Evolutionary conservation across 2,113 vertebrate genomes (phyloP), one percentile per base, ranked within the genome.

Genomic region (Lathamus discolor): DNA sequence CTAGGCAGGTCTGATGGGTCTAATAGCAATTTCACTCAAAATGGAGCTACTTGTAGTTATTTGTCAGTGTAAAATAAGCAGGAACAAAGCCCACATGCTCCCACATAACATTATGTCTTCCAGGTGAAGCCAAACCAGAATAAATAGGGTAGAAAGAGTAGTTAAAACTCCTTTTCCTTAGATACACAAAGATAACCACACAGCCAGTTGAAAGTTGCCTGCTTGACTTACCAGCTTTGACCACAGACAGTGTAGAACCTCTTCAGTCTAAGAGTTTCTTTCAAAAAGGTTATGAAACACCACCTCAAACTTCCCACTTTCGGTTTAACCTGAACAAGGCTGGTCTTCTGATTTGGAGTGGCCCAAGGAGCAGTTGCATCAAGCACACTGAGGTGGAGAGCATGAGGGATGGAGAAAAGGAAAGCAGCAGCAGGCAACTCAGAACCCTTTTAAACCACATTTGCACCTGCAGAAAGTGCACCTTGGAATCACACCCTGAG

Each of bases 371-470:
- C 2, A 27, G 22, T 8, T 61, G 22, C 44, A 49, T 24, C 20
- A 91, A 94, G 13, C 17, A 37, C 67, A 25, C 3, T 6, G 13
- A 55, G 18, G 2, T 5, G 2, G 10, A 55, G 18, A 59, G 4
- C 8, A 17, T 1, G 1, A 69, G 9, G 9, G 7, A 20, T 9
- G 1, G 2, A 6, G 16, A 59, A 22, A 29, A 6, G 1, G 8
- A 48, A 79, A 44, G 4, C 2, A 4, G 1, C n/a, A 0, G 1
- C 1, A 41, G 16, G 4, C 14, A 17, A 16, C 31, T 48, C 44
- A 79, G 63, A 73, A 90, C 57, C 35, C n/a, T 88, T 89, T 90
- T 37, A 80, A 86, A 49, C 3, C 11, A 67, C 33, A 13, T 49
- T 78, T 64, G 7, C 54, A 77, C 39, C 61, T 85, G 59, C n/a